Evolutionary conservation across 2,113 vertebrate genomes (phyloP), one percentile per base, ranked within the genome.

Genomic region (Polypterus bichir): DNA sequence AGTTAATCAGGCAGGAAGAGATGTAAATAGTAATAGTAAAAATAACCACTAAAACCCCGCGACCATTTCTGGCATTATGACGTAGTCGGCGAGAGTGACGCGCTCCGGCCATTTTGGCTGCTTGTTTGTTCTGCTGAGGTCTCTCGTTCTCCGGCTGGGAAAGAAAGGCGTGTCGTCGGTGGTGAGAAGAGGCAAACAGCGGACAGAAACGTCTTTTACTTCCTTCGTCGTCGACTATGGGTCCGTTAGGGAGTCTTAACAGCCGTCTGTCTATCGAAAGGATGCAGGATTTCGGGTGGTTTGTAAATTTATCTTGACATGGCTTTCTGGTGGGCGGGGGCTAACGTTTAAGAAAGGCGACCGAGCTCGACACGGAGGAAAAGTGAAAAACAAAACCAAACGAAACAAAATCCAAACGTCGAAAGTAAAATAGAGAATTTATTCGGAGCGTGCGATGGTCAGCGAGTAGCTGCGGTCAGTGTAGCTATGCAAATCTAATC

Each of bases 231-330:
- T 79, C 69, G 71, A 82, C 64, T 68, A 88, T 88, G 86, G 86
- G 83, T 79, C 82, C 84, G 60, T 84, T 90, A 84, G 89, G 91
- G 83, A 87, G 86, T 85, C 91, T 86, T 83, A 78, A 76, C 76
- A 80, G 82, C 80, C 76, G 78, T 76, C 85, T 80, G 71, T 89
- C 86, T 77, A 77, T 75, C 79, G 77, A 86, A 76, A 92, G 90
- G 83, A 88, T 91, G 91, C 91, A 83, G 80, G 81, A 90, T 79
- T 88, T 86, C 76, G 85, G 80, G 81, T 89, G 91, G 87, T 83
- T 89, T 80, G 89, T 93, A 84, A 88, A 87, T 83, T 93, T 96
- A 85, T 97, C 94, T 98, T 98, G 95, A 98, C 95, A 98, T 98
- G 95, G 94, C 92, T 89, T 88, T 78, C 74, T 69, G 77, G 79